Evolutionary conservation across 2,797 vertebrate species (phyloP).

Genomic region (Acomys russatus): DNA sequence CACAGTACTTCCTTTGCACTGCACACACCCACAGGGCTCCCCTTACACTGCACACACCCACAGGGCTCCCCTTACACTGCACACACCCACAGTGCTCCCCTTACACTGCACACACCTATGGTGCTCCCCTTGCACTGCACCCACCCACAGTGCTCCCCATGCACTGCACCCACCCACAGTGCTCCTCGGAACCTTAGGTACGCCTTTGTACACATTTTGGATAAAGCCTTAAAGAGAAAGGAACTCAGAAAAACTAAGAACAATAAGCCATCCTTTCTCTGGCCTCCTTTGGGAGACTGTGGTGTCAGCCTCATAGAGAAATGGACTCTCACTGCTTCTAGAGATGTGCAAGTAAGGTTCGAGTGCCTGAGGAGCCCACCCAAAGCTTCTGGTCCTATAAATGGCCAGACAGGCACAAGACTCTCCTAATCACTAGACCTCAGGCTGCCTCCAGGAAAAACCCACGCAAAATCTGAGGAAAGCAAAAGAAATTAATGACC

Average conservation of each 20-base stretch:
- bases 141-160: accelerated
- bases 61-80: too few species aligned
- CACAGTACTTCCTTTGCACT: accelerated
- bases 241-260: not conserved
- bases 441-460: not conserved
- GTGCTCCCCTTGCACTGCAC: too few species aligned
- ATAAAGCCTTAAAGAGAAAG: not conserved
- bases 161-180: accelerated
- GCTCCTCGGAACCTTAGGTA: accelerated
- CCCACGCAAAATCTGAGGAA: not conserved
- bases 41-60: too few species aligned
- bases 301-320: accelerated
- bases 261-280: accelerated
- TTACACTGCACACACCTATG: too few species aligned
- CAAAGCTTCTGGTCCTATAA: accelerated
- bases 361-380: too few species aligned
- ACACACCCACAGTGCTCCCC: too few species aligned
- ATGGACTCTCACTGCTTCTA: accelerated
- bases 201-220: accelerated
- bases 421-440: too few species aligned
- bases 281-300: too few species aligned
- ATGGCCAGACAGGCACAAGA: accelerated
- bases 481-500: accelerated
- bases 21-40: too few species aligned
- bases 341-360: not conserved